Evolutionary conservation across 2,888 invertebrate species (phyloP), one percentile per base, ranked within the genome.

Genomic region (Drosophila siamana): DNA sequence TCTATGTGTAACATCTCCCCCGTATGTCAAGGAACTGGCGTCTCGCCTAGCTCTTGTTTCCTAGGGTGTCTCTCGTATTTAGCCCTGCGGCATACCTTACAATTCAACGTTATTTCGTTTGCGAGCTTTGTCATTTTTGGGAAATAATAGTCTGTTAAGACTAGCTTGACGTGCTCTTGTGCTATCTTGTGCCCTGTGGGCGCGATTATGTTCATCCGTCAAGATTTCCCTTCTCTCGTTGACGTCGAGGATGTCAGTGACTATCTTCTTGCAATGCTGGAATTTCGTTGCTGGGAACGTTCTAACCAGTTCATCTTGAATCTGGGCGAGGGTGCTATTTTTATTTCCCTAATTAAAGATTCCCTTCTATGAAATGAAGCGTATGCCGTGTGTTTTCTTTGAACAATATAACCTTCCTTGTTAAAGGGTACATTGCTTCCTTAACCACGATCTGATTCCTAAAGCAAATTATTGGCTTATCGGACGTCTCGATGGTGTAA

Each of bases 1-100:
- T 50, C 59, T 30, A 59, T 33, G 33, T 50, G 59, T 30, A 50
- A n/a, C 41, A 59, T 43, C 15, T 54, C 50, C 41, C 13, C 36
- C 13, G 2, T 13, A 43, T 33, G 15, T 16, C 50, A 15, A 16
- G 9, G 40, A 2, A 40, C 9, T 16, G 40, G 40, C 16, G 43
- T 43, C 5, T 22, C 9, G 0, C 22, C 19, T 9, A 43, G 43
- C 1, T 43, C 43, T 11, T 43, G 43, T 1, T 43, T 22, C 4
- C 0, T 41, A 11, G 41, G 22, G 19, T 43, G 11, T n/a, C 22
- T 22, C 3, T 43, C 22, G 4, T 43, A 43, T 24, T 43, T 43
- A 1, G 43, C 43, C 4, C n/a, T 43, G 19, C 19, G 9, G 7
- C 19, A 43, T 4, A 43, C 22, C n/a, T 22, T 43, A n/a, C 24